A percentile compares a stretch with the other conserved stretches of the same genome.
Conservation (phyloP, 2,888 invertebrate species). For the Exephanes ischioxanthus region DNA sequence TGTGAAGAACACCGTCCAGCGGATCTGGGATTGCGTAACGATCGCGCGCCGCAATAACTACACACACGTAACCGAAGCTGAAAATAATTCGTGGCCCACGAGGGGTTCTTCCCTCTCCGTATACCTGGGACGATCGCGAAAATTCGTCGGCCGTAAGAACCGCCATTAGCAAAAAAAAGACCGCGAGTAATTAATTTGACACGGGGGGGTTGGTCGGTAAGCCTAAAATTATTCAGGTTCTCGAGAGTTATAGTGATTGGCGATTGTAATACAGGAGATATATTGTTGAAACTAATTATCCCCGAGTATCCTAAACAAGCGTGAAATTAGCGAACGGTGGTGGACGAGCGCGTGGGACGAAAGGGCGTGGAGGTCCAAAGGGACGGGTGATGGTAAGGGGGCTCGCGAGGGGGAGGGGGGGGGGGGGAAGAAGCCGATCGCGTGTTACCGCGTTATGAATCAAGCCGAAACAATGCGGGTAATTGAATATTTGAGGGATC, state of each 20-base stretch:
- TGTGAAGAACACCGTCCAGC: not conserved
- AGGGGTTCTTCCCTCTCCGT: not conserved
- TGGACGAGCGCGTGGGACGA: conserved; percentile 62
- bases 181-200: conserved; percentile 12
- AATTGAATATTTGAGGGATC: conserved; percentile 79
- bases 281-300: conserved; percentile 75
- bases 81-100: not conserved
- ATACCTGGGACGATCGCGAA: not conserved
- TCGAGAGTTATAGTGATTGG: conserved; percentile 65
- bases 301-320: conserved; percentile 71
- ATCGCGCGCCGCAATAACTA: not conserved
- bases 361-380: conserved; percentile 53
- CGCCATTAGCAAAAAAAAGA: not conserved
- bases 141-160: not conserved
- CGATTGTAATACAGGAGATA: conserved; percentile 55
- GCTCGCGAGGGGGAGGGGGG: not conserved
- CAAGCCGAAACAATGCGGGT: conserved; percentile 76
- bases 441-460: conserved; percentile 76
- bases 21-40: not conserved
- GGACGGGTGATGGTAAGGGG: conserved; percentile 10
- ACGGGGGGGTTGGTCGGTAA: not conserved
- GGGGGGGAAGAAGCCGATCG: conserved; percentile 51
- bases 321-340: conserved; percentile 75
- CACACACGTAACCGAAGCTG: not conserved
- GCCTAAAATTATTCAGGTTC: conserved; percentile 27